Percentiles rank a stretch among this genome's conserved stretches.
phyloP scores from a whole-genome alignment of 35 echinoderm and acorn worm genomes.

The Holothuria glaberrima region DNA sequence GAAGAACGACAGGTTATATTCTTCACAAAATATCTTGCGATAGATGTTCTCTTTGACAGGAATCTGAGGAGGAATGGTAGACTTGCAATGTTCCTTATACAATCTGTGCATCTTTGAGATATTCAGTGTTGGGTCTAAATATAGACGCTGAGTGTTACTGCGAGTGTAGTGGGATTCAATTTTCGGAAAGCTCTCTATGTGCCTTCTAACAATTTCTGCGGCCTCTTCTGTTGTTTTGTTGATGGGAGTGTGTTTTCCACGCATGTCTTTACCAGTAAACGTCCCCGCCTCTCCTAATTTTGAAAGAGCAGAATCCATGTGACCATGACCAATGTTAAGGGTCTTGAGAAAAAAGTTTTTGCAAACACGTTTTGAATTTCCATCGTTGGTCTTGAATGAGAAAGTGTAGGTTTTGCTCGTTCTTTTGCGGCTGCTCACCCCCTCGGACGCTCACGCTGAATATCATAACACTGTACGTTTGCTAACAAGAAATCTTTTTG shows the following conservation, averaged over 20 bases:
- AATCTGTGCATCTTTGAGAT: slow-evolving; percentile 12
- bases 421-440: slow-evolving; percentile 8
- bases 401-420: slow-evolving; percentile 32
- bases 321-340: slow-evolving; percentile 47
- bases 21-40: slow-evolving; percentile 60
- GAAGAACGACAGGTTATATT: slow-evolving; percentile 67
- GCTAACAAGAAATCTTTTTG: too few species aligned
- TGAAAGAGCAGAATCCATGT: slow-evolving; percentile 7
- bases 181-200: slow-evolving; percentile 43
- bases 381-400: slow-evolving; percentile 31
- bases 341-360: slow-evolving; percentile 37
- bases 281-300: slow-evolving; percentile 27
- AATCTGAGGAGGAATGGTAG: slow-evolving; percentile 5
- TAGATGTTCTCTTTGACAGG: slow-evolving; percentile 20
- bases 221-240: slow-evolving; percentile 51
- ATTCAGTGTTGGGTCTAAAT: slow-evolving; percentile 9
- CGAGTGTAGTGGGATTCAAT: slow-evolving; percentile 51
- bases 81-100: slow-evolving; percentile 5
- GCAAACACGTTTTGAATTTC: slow-evolving; percentile 33
- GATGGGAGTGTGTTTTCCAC: slow-evolving; percentile 20
- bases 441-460: slow-evolving; percentile 38
- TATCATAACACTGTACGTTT: too few species aligned
- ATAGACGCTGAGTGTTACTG: slow-evolving; percentile 18
- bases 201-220: neutral
- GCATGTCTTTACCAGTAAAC: slow-evolving; percentile 24